Percentiles rank a stretch among this genome's conserved stretches.
Evolutionary conservation across 2,797 vertebrate genomes (phyloP).

Genomic region (Philypnodon macrostomus): DNA sequence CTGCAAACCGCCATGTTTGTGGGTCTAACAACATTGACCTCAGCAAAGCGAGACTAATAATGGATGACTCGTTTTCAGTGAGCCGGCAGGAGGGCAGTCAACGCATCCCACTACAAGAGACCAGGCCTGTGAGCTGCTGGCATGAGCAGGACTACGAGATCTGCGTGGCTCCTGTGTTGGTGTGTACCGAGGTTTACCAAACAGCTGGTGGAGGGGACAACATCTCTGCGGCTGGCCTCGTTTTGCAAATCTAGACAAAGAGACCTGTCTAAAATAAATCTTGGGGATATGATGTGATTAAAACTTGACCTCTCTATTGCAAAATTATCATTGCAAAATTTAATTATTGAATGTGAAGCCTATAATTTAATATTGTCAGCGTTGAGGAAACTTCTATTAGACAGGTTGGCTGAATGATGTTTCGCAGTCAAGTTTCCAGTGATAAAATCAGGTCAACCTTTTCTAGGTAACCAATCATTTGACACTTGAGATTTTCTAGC

Average conservation of each 20-base stretch:
- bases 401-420: not conserved
- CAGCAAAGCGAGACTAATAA: constrained; percentile 82
- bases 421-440: too few relatives aligned
- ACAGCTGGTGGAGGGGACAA: constrained; percentile 87
- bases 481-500: constrained; percentile 30
- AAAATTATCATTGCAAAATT: constrained; percentile 24
- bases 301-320: constrained; percentile 41
- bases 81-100: constrained; percentile 80
- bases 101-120: constrained; percentile 79
- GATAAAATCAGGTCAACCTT: constrained; percentile 7
- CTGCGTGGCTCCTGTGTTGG: constrained; percentile 84
- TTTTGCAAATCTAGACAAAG: constrained; percentile 79
- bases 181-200: constrained; percentile 86
- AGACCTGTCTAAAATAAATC: constrained; percentile 7
- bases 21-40: constrained; percentile 82
- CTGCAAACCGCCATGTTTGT: constrained; percentile 85
- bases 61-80: constrained; percentile 86
- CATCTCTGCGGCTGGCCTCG: constrained; percentile 84
- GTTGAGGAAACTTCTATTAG: constrained; percentile 8
- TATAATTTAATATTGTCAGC: constrained; percentile 21
- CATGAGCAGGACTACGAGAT: constrained; percentile 80
- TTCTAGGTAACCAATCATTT: constrained; percentile 24
- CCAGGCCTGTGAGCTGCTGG: constrained; percentile 83
- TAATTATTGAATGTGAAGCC: constrained; percentile 10
- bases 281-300: constrained; percentile 26